Base-by-base conservation (phyloP, 2,888 invertebrate species). In the Drosophila phalerata region DNA sequence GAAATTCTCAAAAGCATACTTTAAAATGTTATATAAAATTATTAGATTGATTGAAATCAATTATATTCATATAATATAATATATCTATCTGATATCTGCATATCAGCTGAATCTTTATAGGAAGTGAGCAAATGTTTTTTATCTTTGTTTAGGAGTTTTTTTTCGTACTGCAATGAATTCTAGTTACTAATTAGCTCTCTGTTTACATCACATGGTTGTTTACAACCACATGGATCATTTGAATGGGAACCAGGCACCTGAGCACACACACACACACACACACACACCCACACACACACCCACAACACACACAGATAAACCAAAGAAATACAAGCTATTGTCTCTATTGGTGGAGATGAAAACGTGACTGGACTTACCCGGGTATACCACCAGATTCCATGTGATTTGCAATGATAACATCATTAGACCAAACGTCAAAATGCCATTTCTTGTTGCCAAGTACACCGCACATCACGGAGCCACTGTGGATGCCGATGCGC, bases 401-500 rank as follows among this genome's bases (percentile, higher is more conserved):
- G 91, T 97, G 97, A 93, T 99, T 99, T 52, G 99, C 99, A 73
- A 99, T 94, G 15, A 97, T 97, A 87, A 99, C 99, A 93, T 99
- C 99, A 91, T 97, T 96, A 2, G 97, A 97, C 97, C 97, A 97
- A 52, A 97, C 96, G 91, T 97, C 97, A 92, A 97, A 98, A 93
- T 97, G 97, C 98, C 97, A 97, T 93, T 97, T 98, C 77, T 97
- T 94, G 56, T 97, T 94, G 3, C 98, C 99, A 69, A 99, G 94
- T 22, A 99, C 99, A 1, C 99, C 99, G 91, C 99, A 99, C 85
- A 99, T 95, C 61, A 98, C 98, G 6, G 97, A 96, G 15, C 99
- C 99, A 76, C 97, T 97, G 93, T 99, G 99, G 73, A 99, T 98
- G 57, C 99, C 99, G 84, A 99, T 99, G 79, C 99, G 94, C 99